Conservation (phyloP, 2,888 invertebrate genomes). For the Tribolium freemani region DNA sequence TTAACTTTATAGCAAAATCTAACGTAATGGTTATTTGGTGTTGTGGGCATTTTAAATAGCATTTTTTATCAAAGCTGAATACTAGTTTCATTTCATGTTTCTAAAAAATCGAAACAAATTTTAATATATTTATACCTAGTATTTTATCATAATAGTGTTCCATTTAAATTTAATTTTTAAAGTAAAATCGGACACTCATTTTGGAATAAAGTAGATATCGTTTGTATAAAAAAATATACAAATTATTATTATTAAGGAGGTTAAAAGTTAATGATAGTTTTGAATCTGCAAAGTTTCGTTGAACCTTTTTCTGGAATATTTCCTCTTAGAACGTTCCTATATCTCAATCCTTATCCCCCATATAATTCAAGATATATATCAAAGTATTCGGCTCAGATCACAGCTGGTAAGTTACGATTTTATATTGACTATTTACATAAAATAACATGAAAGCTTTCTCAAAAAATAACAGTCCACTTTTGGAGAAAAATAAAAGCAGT, state of each 20-base stretch:
- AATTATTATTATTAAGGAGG: neutral
- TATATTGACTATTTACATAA: constrained; percentile 33
- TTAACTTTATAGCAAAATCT: neutral
- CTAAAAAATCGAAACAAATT: no score
- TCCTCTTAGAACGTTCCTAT: constrained; percentile 1
- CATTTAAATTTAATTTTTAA: no score
- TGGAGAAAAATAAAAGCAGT: constrained; percentile 26
- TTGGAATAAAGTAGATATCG: no score
- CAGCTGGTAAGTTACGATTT: constrained; percentile 26
- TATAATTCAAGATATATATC: constrained; percentile 27
- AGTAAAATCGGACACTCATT: no score
- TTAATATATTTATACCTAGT: no score
- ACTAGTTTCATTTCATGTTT: no score
- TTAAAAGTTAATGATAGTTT: neutral
- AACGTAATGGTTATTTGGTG: neutral
- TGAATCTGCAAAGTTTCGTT: neutral
- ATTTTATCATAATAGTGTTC: no score
- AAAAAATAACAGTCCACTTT: constrained; percentile 17
- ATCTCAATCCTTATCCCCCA: constrained; percentile 6
- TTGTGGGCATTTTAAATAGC: neutral
- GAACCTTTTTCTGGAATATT: constrained; percentile 1
- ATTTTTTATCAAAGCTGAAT: no score
- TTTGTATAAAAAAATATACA: neutral
- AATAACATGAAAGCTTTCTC: constrained; percentile 27
- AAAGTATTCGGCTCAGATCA: constrained; percentile 23